Percentiles rank a stretch among this genome's conserved stretches.
Evolutionary conservation across 2,797 vertebrate species (phyloP).

Genomic region (Acanthiza pusilla): DNA sequence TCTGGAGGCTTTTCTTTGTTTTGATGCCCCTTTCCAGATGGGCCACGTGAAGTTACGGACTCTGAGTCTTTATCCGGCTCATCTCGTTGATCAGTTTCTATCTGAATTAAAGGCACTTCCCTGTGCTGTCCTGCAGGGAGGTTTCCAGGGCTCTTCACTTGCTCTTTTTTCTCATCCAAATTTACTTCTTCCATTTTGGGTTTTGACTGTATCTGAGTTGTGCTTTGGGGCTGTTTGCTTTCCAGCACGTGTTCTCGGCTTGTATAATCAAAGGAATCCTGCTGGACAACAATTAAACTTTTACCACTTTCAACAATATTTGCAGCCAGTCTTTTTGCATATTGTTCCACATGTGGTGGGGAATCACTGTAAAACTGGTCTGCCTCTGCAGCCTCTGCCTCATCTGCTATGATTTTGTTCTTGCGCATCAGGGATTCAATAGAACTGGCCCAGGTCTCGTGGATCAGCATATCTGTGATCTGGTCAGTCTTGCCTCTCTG

Average conservation of each 20-base stretch:
- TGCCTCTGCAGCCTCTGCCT: conserved; percentile 73
- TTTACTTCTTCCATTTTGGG: conserved; percentile 57
- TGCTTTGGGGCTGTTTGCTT: conserved; percentile 66
- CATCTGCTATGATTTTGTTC: conserved; percentile 91
- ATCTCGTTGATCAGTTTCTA: conserved; percentile 89
- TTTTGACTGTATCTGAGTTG: conserved; percentile 58
- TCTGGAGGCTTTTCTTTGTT: conserved; percentile 65
- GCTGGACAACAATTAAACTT: conserved; percentile 74
- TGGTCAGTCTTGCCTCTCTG: conserved; percentile 86
- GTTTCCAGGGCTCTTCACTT: conserved; percentile 6
- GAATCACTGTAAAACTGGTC: conserved; percentile 72
- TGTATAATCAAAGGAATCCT: conserved; percentile 66
- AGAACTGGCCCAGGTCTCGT: conserved; percentile 94
- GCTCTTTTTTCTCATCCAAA: conserved; percentile 70
- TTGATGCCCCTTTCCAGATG: conserved; percentile 2
- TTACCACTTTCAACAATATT: conserved; percentile 85
- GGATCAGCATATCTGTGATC: conserved; percentile 93
- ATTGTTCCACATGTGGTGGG: conserved; percentile 79
- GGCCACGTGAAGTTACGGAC: background rate
- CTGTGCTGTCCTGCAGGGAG: conserved; percentile 64
- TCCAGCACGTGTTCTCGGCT: conserved; percentile 69
- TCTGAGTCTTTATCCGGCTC: conserved; percentile 62
- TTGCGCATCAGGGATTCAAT: conserved; percentile 96
- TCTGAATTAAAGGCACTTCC: conserved; percentile 95
- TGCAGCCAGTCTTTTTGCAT: conserved; percentile 80